Evolutionary conservation across 1,140 invertebrate genomes (phyloP), one percentile per base, ranked within the genome.

Genomic region (Metopolophium dirhodum): DNA sequence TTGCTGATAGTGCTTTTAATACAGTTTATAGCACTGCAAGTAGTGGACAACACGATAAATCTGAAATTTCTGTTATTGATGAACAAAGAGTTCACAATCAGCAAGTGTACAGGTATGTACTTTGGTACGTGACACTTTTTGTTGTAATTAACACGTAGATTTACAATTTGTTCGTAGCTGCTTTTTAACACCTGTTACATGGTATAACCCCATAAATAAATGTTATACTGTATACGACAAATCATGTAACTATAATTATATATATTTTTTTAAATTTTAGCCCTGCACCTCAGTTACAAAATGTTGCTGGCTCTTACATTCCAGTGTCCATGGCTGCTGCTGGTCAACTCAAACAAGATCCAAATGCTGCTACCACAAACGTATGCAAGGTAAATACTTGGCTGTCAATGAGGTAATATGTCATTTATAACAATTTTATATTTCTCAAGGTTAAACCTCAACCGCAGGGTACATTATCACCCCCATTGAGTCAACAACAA

Each of bases 81-180:
- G 91, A 93, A 93, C 91, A 93, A 54, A 93, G 91, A 86, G 91
- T 93, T 93, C 91, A 93, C 57, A 93, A 93, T 51, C 91, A 93
- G 49, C 91, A 93, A 93, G 91, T 93, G 91, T 93, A 93, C 91
- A 93, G 91, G 91, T 93, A 93, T 93, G 91, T 93, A 93, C 82
- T 93, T 93, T 93, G 91, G 91, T 93, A 93, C 91, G 91, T 93
- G 82, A 93, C 77, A 93, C 82, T 57, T 93, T 93, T 93, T 86
- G 90, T 93, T 93, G 82, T 93, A 86, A 93, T 45, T 93, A 93
- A 93, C 91, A 82, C 68, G 51, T 93, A 93, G 37, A 30, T 51
- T 91, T 93, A 86, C 57, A 41, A 37, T 86, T 86, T 86, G 82
- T 93, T 45, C 37, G 86, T 41, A 57, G 23, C 51, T 86, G 91